Evolutionary conservation across 92 coral and sea anemone species (phyloP), one percentile per base, ranked within the genome.

Genomic region (Pocillopora grandis): DNA sequence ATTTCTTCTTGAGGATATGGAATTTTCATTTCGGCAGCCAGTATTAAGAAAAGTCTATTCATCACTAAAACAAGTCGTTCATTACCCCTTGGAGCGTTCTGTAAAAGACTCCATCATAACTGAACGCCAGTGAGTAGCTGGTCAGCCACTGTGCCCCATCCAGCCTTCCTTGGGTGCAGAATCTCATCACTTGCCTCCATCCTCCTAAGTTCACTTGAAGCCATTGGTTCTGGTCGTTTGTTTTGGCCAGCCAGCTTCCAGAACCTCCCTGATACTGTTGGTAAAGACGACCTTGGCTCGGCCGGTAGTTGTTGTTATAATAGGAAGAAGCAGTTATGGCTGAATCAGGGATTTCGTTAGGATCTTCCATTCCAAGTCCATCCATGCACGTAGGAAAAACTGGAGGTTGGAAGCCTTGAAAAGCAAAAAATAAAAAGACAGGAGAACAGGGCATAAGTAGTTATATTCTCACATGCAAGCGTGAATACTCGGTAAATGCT

Each of bases 161-260:
- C 33, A 27, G 62, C n/a, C 82, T 78, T 37, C 82, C 82, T 48
- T 78, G 82, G 49, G 72, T 78, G 33, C 71, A 78, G 6, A 78
- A 20, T 55, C 72, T 37, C 16, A 72, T 78, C 62, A 78, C 73
- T 10, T 49, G 48, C n/a, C 72, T 78, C 82, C 82, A 78, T 42
- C 23, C 56, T 20, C 72, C 82, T 64, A 78, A 66, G 20, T 64
- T 12, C 15, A 78, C 73, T 49, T 78, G 82, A n/a, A 78, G 66
- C 82, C 82, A 78, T 66, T 66, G 66, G 5, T 48, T 17, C 12
- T 49, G 10, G 60, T 33, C 52, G 17, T 0, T 33, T 6, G 52
- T 65, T 1, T 36, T 59, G 10, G 82, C 62, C 21, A 66, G 62
- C 82, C 82, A 78, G 19, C 73, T 65, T 12, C 82, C 82, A 42